Evolutionary conservation across 2,888 invertebrate genomes (phyloP).

Genomic region (Oscheius sp.): DNA sequence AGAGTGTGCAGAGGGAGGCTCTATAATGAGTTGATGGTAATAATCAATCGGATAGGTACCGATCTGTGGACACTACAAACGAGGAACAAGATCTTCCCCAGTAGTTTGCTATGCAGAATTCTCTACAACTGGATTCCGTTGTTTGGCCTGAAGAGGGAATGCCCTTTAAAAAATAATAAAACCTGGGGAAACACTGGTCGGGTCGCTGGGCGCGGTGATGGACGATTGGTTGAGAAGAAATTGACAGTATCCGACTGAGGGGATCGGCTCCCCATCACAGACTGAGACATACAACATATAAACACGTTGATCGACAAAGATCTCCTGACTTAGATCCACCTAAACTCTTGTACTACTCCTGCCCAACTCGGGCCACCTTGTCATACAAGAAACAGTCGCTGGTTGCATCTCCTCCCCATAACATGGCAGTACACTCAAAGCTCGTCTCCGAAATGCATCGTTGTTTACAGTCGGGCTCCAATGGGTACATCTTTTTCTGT

Average conservation of each 20-base stretch:
- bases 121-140: constrained; percentile 34
- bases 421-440: constrained; percentile 35
- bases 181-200: constrained; percentile 31
- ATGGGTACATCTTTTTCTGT: constrained; percentile 24
- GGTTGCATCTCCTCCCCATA: constrained; percentile 32
- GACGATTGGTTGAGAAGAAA: constrained; percentile 20
- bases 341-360: neutral
- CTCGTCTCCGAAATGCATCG: constrained; percentile 22
- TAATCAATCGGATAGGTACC: neutral
- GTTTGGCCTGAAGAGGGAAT: constrained; percentile 18
- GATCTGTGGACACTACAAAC: constrained; percentile 27
- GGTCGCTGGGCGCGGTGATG: neutral
- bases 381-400: constrained; percentile 37
- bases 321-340: constrained; percentile 27
- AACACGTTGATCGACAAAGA: constrained; percentile 33
- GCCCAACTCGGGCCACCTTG: neutral
- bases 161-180: neutral
- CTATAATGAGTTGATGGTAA: neutral
- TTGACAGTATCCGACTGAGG: constrained; percentile 37
- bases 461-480: constrained; percentile 33
- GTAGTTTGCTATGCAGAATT: constrained; percentile 39
- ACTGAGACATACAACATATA: constrained; percentile 31
- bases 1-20: constrained; percentile 35
- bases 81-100: constrained; percentile 31
- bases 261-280: constrained; percentile 33